Evolutionary conservation across 2,797 vertebrate species (phyloP), one percentile per base, ranked within the genome.

Genomic region (Enteromius radiatus): DNA sequence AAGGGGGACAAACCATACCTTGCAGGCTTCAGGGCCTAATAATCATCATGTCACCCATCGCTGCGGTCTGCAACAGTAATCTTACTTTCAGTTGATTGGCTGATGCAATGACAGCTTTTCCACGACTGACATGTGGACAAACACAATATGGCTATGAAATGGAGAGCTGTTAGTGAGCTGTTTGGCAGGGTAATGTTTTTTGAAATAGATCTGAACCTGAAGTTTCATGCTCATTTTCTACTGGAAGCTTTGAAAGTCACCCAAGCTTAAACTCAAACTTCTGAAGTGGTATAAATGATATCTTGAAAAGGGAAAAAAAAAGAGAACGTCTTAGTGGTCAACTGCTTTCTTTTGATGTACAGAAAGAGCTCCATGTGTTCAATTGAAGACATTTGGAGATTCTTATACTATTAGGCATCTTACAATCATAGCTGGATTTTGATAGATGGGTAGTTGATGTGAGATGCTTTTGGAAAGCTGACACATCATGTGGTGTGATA

Each of bases 41-140:
- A 90, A 90, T 87, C 86, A 80, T 87, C 80, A 86, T 81, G 85
- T 88, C 89, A 79, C 89, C 84, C 86, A 91, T 89, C 77, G 77
- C 85, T 88, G 79, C 88, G 90, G 92, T 93, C 89, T 90, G 87
- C 83, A 85, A 87, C 86, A 88, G 89, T 91, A 91, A 91, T 91
- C 87, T 89, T 84, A 83, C 78, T 80, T 86, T 90, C 89, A 90
- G 90, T 85, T 85, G 84, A 90, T 87, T 90, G 82, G 80, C 84
- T 65, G 78, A 74, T 31, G 74, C 75, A 79, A 91, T 91, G 88
- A 91, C 89, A 90, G 85, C 82, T 86, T 90, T 92, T 86, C 70
- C 52, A 65, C 12, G n/a, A 23, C 47, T 33, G 64, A 63, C 47
- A 38, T 77, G 69, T 69, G 76, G 78, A 84, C 81, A 84, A 86